phyloP scores from a whole-genome alignment of 2,888 invertebrate species.

The Argyra leucocephala region DNA sequence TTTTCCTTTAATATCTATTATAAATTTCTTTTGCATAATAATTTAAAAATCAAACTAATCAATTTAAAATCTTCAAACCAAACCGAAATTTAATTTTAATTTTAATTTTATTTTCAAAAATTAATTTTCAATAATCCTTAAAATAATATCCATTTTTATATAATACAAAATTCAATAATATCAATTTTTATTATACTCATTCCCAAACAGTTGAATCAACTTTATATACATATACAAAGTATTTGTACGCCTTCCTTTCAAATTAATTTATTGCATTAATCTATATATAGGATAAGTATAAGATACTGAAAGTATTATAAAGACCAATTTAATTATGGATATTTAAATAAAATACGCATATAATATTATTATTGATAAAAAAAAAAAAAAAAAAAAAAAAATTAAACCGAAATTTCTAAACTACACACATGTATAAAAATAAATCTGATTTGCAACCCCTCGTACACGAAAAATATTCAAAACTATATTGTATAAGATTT shows the following conservation, averaged over 20 bases:
- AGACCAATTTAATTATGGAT: background rate
- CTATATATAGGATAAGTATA: background rate
- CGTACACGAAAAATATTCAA: no score
- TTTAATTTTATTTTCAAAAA: background rate
- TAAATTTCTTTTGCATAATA: no score
- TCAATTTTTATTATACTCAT: background rate
- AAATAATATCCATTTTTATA: background rate
- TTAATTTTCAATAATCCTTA: background rate
- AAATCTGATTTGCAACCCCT: background rate
- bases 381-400: no score
- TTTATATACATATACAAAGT: no score
- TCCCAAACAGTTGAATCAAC: background rate
- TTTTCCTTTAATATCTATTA: no score
- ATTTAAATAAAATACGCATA: background rate
- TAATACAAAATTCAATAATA: background rate
- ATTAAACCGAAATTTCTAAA: no score
- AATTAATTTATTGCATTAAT: background rate
- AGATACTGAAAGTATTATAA: background rate
- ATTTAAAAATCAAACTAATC: no score
- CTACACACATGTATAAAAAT: background rate
- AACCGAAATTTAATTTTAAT: no score
- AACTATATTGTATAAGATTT: no score
- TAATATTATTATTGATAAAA: background rate
- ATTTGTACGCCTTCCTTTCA: background rate
- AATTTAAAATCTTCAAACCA: no score